These are phyloP conservation scores for Haliclona indistincta DNA, from an alignment of 37 sponge, comb jelly and placozoan species.

Conservation along the genomic window DNA sequence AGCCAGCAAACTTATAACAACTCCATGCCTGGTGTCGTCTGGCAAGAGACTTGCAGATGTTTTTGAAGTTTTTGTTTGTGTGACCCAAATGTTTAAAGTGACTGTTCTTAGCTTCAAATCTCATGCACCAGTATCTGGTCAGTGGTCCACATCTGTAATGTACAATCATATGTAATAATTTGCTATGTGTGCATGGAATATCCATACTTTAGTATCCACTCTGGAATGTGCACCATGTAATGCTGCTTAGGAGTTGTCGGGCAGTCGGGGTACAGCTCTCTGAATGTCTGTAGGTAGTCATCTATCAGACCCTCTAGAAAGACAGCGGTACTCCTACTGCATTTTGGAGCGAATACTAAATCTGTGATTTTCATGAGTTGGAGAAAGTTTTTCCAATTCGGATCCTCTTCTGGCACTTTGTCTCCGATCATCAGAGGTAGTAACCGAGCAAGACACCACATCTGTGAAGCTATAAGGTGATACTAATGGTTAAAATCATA, in stretches of 20 bases:
- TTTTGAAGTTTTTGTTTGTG: slow-evolving; percentile 27
- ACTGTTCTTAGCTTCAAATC: slow-evolving; percentile 66
- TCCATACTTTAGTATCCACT: background rate
- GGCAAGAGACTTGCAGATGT: slow-evolving; percentile 52
- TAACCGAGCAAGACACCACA: slow-evolving; percentile 67
- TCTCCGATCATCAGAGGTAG: slow-evolving; percentile 67
- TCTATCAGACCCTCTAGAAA: slow-evolving; percentile 15
- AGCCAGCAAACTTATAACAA: slow-evolving; percentile 34
- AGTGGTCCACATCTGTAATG: slow-evolving; percentile 63
- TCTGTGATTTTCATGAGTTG: slow-evolving; percentile 51
- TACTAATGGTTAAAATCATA: background rate
- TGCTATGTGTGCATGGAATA: background rate
- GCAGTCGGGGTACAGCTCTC: background rate
- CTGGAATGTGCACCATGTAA: slow-evolving; percentile 5
- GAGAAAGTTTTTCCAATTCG: slow-evolving; percentile 51
- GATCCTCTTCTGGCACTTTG: slow-evolving; percentile 34
- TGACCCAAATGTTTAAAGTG: slow-evolving; percentile 46
- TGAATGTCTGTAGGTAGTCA: slow-evolving; percentile 25
- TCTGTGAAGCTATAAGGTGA: slow-evolving; percentile 58
- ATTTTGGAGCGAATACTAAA: slow-evolving; percentile 46
- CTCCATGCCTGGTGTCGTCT: slow-evolving; percentile 40
- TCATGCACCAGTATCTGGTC: slow-evolving; percentile 61
- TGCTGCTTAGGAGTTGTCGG: background rate
- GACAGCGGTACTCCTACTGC: slow-evolving; percentile 19
- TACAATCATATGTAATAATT: background rate